Evolutionary conservation across 2,113 vertebrate species (phyloP).

Genomic region (Anguilla japonica): DNA sequence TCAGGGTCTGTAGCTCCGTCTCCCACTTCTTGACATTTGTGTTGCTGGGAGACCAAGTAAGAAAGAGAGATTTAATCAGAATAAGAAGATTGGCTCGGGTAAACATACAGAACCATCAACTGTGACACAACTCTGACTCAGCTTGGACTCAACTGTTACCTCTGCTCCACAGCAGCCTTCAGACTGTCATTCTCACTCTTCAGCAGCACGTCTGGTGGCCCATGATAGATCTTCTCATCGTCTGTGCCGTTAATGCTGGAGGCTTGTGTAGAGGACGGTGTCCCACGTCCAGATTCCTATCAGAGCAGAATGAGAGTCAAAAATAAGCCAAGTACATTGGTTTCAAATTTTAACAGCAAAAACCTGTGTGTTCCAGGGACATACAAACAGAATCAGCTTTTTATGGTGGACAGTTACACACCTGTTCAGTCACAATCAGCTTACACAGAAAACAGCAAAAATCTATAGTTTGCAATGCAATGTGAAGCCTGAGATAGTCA

Average conservation of each 20-base stretch:
- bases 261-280: constrained; percentile 76
- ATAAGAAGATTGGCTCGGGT: not conserved
- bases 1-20: constrained; percentile 86
- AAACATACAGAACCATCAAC: too few relatives aligned
- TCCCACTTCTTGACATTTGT: constrained; percentile 92
- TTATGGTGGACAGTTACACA: not conserved
- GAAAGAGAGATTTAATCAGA: not conserved
- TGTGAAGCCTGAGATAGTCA: not conserved
- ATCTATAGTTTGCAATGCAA: not conserved
- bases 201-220: constrained; percentile 73
- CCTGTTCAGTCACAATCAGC: not conserved
- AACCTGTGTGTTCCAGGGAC: not conserved
- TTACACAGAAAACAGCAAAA: not conserved
- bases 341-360: not conserved
- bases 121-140: too few relatives aligned
- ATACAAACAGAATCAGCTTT: not conserved
- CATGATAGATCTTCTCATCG: constrained; percentile 86
- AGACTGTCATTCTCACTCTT: constrained; percentile 87
- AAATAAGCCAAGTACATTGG: not conserved
- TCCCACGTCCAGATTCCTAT: constrained; percentile 84
- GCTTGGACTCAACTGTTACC: constrained; percentile 59
- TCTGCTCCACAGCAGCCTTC: constrained; percentile 85
- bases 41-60: constrained; percentile 66
- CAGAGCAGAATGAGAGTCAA: not conserved
- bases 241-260: constrained; percentile 95